These are phyloP conservation scores for Thumatha senex DNA, from an alignment of 2,888 invertebrate species.

Conservation along the genomic window DNA sequence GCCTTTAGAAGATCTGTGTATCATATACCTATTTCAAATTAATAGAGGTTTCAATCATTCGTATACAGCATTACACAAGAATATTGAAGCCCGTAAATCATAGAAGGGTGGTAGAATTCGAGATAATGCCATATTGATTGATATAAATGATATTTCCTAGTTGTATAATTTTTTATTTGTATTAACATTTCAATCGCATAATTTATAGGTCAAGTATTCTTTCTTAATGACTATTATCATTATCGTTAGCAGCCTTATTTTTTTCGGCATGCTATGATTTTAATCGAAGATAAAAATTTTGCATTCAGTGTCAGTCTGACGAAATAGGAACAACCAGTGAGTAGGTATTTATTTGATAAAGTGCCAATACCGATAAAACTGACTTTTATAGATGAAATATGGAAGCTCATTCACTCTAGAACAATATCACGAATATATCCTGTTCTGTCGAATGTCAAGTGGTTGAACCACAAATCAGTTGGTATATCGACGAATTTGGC, in stretches of 20 bases:
- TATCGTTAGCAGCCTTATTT: not conserved
- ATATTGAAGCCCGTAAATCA: not conserved
- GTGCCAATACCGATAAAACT: too few relatives aligned
- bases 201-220: not conserved
- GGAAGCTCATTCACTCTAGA: too few relatives aligned
- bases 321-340: too few relatives aligned
- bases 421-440: too few relatives aligned
- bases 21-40: constrained; percentile 26
- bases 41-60: not conserved
- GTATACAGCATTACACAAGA: not conserved
- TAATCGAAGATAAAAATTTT: too few relatives aligned
- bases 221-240: not conserved
- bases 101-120: not conserved
- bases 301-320: too few relatives aligned
- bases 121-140: not conserved
- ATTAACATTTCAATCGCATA: not conserved
- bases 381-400: too few relatives aligned
- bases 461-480: too few relatives aligned
- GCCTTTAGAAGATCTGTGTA: constrained; percentile 52
- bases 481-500: too few relatives aligned
- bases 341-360: too few relatives aligned
- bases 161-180: not conserved
- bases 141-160: not conserved
- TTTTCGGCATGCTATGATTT: too few relatives aligned
- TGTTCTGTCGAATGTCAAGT: too few relatives aligned